Evolutionary conservation across 2,888 invertebrate genomes (phyloP).

Genomic region (Drosophila algonquin): DNA sequence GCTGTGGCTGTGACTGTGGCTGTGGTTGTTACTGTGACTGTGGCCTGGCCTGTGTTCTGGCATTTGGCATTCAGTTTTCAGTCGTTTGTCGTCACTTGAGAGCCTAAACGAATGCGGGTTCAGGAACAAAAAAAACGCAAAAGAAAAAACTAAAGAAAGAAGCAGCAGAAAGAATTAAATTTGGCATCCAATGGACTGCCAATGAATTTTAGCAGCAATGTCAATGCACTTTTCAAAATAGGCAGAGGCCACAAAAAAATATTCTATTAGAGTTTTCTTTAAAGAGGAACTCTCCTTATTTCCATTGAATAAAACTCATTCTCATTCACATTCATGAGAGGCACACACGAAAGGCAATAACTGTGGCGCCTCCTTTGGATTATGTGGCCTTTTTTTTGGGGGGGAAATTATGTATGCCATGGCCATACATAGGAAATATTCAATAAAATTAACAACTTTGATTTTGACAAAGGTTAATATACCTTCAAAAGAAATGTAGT

Average conservation of each 20-base stretch:
- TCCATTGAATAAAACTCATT: constrained; percentile 16
- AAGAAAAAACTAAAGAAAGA: constrained; percentile 25
- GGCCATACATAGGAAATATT: constrained; percentile 44
- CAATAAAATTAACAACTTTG: constrained; percentile 58
- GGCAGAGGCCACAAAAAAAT: constrained; percentile 18
- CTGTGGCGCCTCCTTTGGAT: neutral
- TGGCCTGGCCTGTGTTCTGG: constrained; percentile 15
- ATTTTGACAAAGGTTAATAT: constrained; percentile 33
- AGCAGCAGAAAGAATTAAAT: constrained; percentile 52
- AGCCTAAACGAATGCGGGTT: constrained; percentile 56
- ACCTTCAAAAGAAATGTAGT: constrained; percentile 37
- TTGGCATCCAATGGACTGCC: constrained; percentile 64
- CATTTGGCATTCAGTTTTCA: constrained; percentile 62
- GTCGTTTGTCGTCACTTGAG: constrained; percentile 54
- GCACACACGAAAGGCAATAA: neutral
- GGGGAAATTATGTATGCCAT: constrained; percentile 54
- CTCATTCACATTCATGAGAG: constrained; percentile 13
- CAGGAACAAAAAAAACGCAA: constrained; percentile 20
- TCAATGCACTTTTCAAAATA: constrained; percentile 75
- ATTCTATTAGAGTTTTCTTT: neutral
- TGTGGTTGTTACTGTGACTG: too few species aligned
- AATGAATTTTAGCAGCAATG: constrained; percentile 72
- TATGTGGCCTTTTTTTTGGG: constrained; percentile 11
- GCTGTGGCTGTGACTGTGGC: neutral
- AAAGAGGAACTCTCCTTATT: constrained; percentile 19